Base-by-base conservation (phyloP, 2,113 vertebrate species). In the Mormyrus lacerda region DNA sequence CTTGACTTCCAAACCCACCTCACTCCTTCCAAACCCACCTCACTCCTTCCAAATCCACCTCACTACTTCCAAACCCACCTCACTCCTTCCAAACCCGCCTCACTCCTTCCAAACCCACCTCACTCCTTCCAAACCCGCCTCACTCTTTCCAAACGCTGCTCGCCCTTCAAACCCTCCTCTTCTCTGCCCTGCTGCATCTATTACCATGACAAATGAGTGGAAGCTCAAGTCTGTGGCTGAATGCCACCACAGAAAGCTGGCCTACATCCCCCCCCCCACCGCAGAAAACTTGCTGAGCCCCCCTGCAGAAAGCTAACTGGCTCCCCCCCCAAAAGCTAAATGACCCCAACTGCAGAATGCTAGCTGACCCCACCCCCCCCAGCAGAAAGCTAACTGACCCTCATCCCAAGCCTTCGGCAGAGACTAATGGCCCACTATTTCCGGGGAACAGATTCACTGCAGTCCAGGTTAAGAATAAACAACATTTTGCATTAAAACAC, bases 191-290 rank as follows among this genome's bases (percentile, higher is more conserved):
- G 88, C 55, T 10, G 21, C 90, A 90, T 91, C 91, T 91, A 76
- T 94, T 93, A 92, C 0, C 0, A 1, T 95, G 92, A 95, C 89
- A 95, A 94, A 95, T 90, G 91, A 95, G 92, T 58, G 91, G 83
- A 88, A 47, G 85, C 87, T 31, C 42, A 0, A 90, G 94, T 91
- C 0, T 82, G 90, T 87, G 92, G 88, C 51, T 87, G 90, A 89
- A 0, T 51, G 69, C 55, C 55, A 58, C 21, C 7, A 58, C 55
- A 58, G 19, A 58, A 58, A 24, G 55, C 55, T 58, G 53, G 19
- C 19, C 53, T 55, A 55, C 53, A 21, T 17, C 50, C 55, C 21
- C 47, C 47, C 47, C 47, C 19, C 55, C 55, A 0, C 55, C 21
- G 19, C 55, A 21, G 5, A 24, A 58, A 21, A 21, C 5, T 7